Percentiles rank a stretch among this genome's conserved stretches.
Conservation (phyloP, 1,140 invertebrate species). For the Cryptotermes secundus region DNA sequence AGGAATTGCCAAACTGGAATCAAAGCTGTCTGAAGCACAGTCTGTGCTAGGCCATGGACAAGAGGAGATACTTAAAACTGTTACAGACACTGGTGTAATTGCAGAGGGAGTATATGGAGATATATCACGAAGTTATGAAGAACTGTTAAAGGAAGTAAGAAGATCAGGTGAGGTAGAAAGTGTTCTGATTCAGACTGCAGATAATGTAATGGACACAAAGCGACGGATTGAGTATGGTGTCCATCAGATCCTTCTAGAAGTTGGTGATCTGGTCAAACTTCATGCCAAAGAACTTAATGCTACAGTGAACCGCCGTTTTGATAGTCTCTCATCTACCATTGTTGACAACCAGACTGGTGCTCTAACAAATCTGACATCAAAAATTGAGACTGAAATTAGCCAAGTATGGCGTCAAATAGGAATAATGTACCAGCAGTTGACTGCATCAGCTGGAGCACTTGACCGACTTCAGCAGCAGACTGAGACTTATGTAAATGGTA, state of each 20-base stretch:
- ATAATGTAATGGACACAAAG: constrained; percentile 81
- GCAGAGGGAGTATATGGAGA: constrained; percentile 56
- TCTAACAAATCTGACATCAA: constrained; percentile 70
- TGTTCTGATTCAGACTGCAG: constrained; percentile 78
- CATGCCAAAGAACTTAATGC: constrained; percentile 66
- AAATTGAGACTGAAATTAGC: constrained; percentile 79
- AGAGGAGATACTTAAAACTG: constrained; percentile 53
- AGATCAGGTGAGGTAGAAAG: constrained; percentile 72
- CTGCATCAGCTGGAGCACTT: constrained; percentile 69
- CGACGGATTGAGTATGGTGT: constrained; percentile 81
- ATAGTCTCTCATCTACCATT: constrained; percentile 66
- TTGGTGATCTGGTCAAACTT: constrained; percentile 67
- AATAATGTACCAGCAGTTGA: constrained; percentile 83
- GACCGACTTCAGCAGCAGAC: constrained; percentile 77
- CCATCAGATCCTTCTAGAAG: constrained; percentile 79
- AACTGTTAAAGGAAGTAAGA: constrained; percentile 56
- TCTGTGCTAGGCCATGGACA: constrained; percentile 42
- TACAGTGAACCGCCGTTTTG: constrained; percentile 68
- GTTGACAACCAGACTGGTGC: constrained; percentile 72
- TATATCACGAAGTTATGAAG: constrained; percentile 57
- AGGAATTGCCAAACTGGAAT: constrained; percentile 36
- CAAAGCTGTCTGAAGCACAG: constrained; percentile 47
- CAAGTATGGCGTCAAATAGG: constrained; percentile 83
- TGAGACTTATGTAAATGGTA: constrained; percentile 77
- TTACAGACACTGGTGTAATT: constrained; percentile 55